Base-by-base conservation (phyloP, 2,797 vertebrate genomes). In the Intellagama lesueurii region DNA sequence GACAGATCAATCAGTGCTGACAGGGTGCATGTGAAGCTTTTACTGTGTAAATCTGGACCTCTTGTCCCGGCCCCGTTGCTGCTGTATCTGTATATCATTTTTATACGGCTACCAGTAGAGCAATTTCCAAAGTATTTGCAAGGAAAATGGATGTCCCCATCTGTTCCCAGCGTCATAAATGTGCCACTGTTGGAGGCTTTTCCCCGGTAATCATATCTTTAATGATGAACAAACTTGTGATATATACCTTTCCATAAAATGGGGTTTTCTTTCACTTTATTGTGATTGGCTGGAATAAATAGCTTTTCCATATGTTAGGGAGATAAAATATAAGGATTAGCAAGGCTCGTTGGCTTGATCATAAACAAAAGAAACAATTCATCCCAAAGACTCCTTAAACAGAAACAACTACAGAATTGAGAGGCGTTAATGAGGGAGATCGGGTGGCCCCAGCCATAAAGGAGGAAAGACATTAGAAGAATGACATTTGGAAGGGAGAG, bases 51-150 rank as follows among this genome's bases (percentile, higher is more conserved):
- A 98, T 98, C 98, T 98, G 98, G 97, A 94, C 96, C 96, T 97
- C 98, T 98, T 98, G 98, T 98, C 98, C 98, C 96, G 96, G 98
- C 97, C 96, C 94, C 95, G 95, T 97, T 95, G 97, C 97, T 97
- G 96, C 96, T 97, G 96, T 95, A 97, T 98, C 97, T 97, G 98
- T 98, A 98, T 98, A 99, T 99, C 98, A 99, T 99, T 98, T 99
- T 99, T 99, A 99, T 99, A 99, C 97, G 98, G 98, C 98, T 97
- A 98, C 98, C 99, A 98, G 97, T 98, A 99, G 98, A 98, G 98
- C 98, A 98, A 98, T 99, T 99, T 98, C 98, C 94, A 97, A 97
- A 97, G 98, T 98, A 98, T 98, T 98, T 98, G 99, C 98, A 97
- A 97, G 97, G 97, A 98, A 98, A 99, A 98, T 98, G 98, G 98